Evolutionary conservation across 2,113 vertebrate species (phyloP), one percentile per base, ranked within the genome.

Genomic region (Amblyopsis rosae): DNA sequence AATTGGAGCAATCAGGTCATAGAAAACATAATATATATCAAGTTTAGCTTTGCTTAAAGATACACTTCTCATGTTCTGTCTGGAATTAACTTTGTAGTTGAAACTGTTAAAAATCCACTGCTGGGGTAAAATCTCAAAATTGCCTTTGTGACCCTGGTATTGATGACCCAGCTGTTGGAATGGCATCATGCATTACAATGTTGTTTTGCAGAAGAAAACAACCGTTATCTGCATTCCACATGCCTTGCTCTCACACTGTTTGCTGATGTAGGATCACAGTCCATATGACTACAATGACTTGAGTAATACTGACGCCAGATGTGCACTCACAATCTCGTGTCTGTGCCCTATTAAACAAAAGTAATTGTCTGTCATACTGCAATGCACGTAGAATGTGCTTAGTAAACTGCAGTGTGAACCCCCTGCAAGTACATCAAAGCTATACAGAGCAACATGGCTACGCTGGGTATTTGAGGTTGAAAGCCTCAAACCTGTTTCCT

Each of bases 401-500:
- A 51, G 8, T 10, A 9, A 51, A 0, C 32, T 53, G 17, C 41
- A 46, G 54, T 72, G 35, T 35, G 35, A 35, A 3, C 35, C 12
- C 17, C 64, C 54, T 48, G 49, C n/a, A n/a, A n/a, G 72, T 60
- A 51, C 54, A 8, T 12, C 6, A 0, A 58, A 46, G 16, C 45
- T n/a, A 26, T 26, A 6, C 9, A 50, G 33, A 0, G 19, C 41
- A 59, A 47, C 35, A 19, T 47, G n/a, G 9, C 12, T 68, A 46
- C 65, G 41, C 12, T 45, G 32, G 49, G 49, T 59, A 17, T 8
- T 62, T n/a, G 71, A 72, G 63, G 72, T 55, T 72, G 9, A 46
- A 41, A 62, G 26, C 19, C 15, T 19, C 65, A 5, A 76, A 67
- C 12, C 59, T 75, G 62, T 62, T 66, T 81, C 63, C 86, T 86